A percentile compares a stretch with the other conserved stretches of the same genome.
Conservation (phyloP, 2,797 vertebrate species). For the Momotus momota region DNA sequence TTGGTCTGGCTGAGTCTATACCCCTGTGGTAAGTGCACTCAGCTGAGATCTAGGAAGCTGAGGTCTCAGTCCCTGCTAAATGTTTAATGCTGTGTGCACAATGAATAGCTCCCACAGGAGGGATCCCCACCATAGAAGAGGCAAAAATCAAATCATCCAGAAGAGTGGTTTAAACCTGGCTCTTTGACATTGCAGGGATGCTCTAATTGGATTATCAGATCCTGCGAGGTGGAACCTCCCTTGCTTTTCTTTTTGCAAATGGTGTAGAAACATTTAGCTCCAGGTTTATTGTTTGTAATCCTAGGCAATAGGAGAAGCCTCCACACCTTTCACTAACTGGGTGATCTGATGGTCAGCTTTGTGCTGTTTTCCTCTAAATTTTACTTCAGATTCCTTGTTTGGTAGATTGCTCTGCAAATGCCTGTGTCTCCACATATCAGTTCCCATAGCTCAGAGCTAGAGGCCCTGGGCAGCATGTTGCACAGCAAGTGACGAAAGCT, state of each 20-base stretch:
- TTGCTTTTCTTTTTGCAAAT: not conserved
- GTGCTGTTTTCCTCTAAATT: not conserved
- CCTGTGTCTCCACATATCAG: not conserved
- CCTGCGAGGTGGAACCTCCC: conserved; percentile 1
- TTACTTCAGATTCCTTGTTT: not conserved
- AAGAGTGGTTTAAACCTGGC: conserved; percentile 30
- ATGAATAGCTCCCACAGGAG: conserved; percentile 41
- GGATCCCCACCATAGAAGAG: not conserved
- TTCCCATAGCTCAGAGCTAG: not conserved
- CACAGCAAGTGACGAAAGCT: not conserved
- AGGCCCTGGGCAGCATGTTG: not conserved
- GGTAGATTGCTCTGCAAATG: not conserved
- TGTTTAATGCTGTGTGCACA: conserved; percentile 50
- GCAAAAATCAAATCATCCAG: conserved; percentile 50
- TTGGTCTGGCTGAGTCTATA: not conserved
- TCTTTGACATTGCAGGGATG: conserved; percentile 20
- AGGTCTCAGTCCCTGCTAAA: conserved; percentile 36
- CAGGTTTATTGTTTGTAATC: not conserved
- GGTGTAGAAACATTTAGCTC: not conserved
- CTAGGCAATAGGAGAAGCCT: not conserved
- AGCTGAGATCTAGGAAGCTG: conserved; percentile 3
- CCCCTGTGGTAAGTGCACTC: not conserved
- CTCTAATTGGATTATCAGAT: conserved; percentile 55
- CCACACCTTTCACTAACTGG: not conserved
- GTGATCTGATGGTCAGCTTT: not conserved